Evolutionary conservation across 2,797 vertebrate species (phyloP), one percentile per base, ranked within the genome.

Genomic region (Eremophila alpestris): DNA sequence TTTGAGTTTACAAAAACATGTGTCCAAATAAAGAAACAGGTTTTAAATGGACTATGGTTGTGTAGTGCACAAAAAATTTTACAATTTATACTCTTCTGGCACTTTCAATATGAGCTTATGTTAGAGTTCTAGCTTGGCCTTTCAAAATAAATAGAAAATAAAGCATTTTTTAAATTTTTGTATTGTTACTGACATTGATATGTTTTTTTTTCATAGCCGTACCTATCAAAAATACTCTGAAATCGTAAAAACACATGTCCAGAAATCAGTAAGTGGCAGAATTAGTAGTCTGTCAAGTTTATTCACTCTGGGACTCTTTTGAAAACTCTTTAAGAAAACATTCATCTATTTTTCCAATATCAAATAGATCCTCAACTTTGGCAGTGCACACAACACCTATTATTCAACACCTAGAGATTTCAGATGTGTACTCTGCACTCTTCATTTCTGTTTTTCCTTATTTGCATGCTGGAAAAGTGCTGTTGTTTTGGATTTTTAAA

Each of bases 41-140:
- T 45, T 71, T 71, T n/a, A 26, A 71, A 46, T 29, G 20, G 30
- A 30, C 16, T 48, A 19, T 0, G 0, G 18, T 36, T 67, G 7
- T 56, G 22, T 38, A 52, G 13, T 9, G 3, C 13, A 38, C 27
- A 54, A 48, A 20, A 86, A 5, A 12, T 5, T 15, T 81, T 73
- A 15, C 27, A 10, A 8, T 48, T 52, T 58, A 58, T 38, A 24
- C 8, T 20, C 3, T 43, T 68, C 20, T 73, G 48, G 67, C 11
- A n/a, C 5, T 34, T 63, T 27, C 24, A 48, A 4, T 19, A 29
- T 69, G 16, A 64, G 29, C 3, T 38, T 79, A 11, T 63, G 18
- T 21, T 48, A 59, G 11, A 49, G 4, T 43, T 69, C 55, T 48
- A 63, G 4, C 21, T 79, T 54, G 18, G 8, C 6, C 10, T 83